Base-by-base conservation (phyloP, 2,888 invertebrate species). In the Galerucella nymphaeae region DNA sequence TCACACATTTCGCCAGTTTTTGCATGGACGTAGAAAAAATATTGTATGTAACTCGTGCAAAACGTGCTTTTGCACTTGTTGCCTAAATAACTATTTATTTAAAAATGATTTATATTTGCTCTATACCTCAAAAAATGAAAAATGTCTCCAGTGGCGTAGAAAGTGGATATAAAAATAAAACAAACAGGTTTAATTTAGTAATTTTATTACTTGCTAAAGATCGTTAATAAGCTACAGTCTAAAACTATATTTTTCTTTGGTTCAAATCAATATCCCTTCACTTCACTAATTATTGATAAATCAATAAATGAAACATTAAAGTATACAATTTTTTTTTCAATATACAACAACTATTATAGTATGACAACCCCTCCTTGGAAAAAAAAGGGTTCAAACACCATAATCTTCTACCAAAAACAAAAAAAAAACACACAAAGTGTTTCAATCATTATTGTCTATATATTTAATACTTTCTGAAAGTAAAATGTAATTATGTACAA, bases 191-290 rank as follows among this genome's bases (percentile, higher is more conserved):
- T 38, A 67, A 67, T 71, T 65, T 71, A 71, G 71, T 81, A 74
- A 76, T 80, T 81, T 82, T 80, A 80, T 82, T 82, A 81, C 79
- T 79, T 77, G 80, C 81, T 82, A 82, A 72, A 75, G 73, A 79
- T 81, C 82, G 82, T 79, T 75, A 75, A 81, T 83, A 83, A 83
- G 83, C 83, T 83, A 84, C 82, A 80, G 74, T 83, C 82, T 84
- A 83, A 83, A 83, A 84, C 83, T 84, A 83, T 84, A 81, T 81
- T 81, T 81, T 84, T 84, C 84, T 84, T 85, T 84, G 84, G 84
- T 84, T 83, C 77, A 66, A 76, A 77, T 63, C 63, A 70, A 77
- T 77, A 73, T 75, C 73, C 63, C 65, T 76, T 72, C 73, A 72
- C 73, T 75, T 78, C 77, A 57, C 70, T 79, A 81, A 79, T 79